Conservation (phyloP, 2,797 vertebrate species). For the Podarcis lilfordi region DNA sequence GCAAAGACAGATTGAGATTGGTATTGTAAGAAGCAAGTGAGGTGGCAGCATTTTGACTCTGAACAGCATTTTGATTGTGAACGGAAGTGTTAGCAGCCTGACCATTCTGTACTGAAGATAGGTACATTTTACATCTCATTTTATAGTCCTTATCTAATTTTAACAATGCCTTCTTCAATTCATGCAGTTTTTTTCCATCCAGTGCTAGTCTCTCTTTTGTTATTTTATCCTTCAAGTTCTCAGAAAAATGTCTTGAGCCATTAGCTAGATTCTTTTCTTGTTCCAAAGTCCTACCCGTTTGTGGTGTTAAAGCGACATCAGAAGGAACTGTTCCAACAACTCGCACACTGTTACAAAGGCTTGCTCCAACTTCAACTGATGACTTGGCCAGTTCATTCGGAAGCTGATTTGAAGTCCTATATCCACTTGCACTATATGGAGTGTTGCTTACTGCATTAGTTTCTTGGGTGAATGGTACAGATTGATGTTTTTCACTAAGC, state of each 20-base stretch:
- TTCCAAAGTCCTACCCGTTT: slow-evolving; percentile 42
- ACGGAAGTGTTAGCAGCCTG: neutral
- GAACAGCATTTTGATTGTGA: neutral
- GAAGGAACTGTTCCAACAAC: slow-evolving; percentile 43
- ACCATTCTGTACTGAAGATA: slow-evolving; percentile 44
- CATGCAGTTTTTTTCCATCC: slow-evolving; percentile 65
- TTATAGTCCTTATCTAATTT: slow-evolving; percentile 68
- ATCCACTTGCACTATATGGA: slow-evolving; percentile 48
- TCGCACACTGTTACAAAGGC: slow-evolving; percentile 47
- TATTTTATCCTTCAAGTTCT: neutral
- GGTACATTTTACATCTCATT: slow-evolving; percentile 62
- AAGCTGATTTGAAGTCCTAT: slow-evolving; percentile 33
- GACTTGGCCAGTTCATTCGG: slow-evolving; percentile 42
- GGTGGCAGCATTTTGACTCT: neutral
- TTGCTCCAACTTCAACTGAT: slow-evolving; percentile 38
- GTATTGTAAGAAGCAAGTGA: slow-evolving; percentile 28
- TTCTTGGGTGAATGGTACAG: slow-evolving; percentile 38
- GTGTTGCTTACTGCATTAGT: slow-evolving; percentile 11
- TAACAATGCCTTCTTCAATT: slow-evolving; percentile 64
- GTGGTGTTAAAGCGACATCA: slow-evolving; percentile 36
- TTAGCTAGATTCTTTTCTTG: slow-evolving; percentile 48
- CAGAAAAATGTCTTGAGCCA: slow-evolving; percentile 12
- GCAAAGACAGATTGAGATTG: slow-evolving; percentile 20
- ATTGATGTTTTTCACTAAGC: slow-evolving; percentile 52
- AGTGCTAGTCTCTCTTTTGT: slow-evolving; percentile 62